These are phyloP conservation scores for Manduca sexta DNA, from an alignment of 1,140 invertebrate species.

Conservation along the genomic window DNA sequence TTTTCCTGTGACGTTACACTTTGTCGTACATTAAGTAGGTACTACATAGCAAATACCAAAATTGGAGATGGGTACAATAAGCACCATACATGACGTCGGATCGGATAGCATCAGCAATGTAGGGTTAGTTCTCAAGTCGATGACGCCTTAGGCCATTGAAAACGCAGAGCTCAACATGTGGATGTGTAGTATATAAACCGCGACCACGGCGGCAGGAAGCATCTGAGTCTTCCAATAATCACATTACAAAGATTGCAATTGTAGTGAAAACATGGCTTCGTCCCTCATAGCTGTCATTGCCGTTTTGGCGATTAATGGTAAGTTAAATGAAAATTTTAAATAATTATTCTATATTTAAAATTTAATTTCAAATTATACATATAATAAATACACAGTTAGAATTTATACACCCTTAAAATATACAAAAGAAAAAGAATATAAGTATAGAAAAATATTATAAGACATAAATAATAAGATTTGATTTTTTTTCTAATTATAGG, in stretches of 20 bases:
- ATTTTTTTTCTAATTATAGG: not conserved
- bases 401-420: not conserved
- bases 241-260: slow-evolving; percentile 25
- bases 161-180: slow-evolving; percentile 44
- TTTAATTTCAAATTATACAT: not conserved
- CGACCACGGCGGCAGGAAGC: slow-evolving; percentile 41
- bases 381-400: not conserved
- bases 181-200: slow-evolving; percentile 62
- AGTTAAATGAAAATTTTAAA: slow-evolving; percentile 27
- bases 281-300: slow-evolving; percentile 27
- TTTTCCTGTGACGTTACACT: no score
- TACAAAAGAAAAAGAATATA: not conserved
- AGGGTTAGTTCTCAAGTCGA: slow-evolving; percentile 55
- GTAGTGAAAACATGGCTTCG: slow-evolving; percentile 29
- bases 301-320: slow-evolving; percentile 50
- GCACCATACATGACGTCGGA: not conserved
- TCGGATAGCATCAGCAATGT: not conserved
- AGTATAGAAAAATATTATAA: not conserved
- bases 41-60: no score
- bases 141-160: slow-evolving; percentile 59
- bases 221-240: slow-evolving; percentile 29
- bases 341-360: not conserved
- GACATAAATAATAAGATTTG: not conserved
- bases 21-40: no score
- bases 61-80: no score